Conservation (phyloP, 2,888 invertebrate genomes). For the Hesperia comma region DNA sequence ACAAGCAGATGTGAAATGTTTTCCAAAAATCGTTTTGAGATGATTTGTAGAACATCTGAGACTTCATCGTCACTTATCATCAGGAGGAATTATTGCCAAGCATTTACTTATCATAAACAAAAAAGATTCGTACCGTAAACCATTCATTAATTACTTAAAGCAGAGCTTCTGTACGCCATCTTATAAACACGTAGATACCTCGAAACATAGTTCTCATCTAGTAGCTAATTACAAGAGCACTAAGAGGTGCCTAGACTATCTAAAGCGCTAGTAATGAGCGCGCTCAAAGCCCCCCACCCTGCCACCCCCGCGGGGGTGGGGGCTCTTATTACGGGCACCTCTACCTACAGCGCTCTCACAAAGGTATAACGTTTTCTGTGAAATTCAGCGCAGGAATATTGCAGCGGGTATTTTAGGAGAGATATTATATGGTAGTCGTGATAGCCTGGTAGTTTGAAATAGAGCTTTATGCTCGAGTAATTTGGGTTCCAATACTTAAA, state of each 20-base stretch:
- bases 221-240: constrained; percentile 65
- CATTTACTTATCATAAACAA: too few species aligned
- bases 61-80: too few species aligned
- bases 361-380: constrained; percentile 34
- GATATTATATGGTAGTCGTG: neutral
- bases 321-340: constrained; percentile 34
- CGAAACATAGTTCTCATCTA: constrained; percentile 38
- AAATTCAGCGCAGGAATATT: constrained; percentile 31
- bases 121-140: too few species aligned
- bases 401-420: constrained; percentile 6
- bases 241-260: constrained; percentile 57
- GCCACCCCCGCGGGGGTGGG: constrained; percentile 41
- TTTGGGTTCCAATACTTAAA: too few species aligned
- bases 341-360: constrained; percentile 30
- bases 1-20: too few species aligned
- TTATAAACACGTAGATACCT: constrained; percentile 4
- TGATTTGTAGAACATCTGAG: too few species aligned
- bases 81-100: too few species aligned
- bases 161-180: neutral
- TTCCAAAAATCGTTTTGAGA: too few species aligned
- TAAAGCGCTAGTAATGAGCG: constrained; percentile 73
- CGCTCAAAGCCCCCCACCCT: constrained; percentile 52
- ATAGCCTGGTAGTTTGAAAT: neutral
- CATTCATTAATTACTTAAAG: constrained; percentile 1
- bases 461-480: too few species aligned